Evolutionary conservation across 2,888 invertebrate genomes (phyloP).

Genomic region (Ferrisia virgata): DNA sequence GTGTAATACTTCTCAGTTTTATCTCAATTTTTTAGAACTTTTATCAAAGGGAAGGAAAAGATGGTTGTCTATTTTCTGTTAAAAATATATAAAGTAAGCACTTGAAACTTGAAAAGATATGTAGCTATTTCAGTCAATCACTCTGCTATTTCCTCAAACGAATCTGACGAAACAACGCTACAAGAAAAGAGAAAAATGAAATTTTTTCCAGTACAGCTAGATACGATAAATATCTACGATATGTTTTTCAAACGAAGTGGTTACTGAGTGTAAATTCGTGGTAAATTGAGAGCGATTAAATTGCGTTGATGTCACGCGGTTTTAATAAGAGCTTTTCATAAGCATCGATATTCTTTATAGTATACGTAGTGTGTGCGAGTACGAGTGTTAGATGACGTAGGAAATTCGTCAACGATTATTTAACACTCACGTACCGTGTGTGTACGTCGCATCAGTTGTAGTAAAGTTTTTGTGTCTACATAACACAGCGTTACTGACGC

Average conservation of each 20-base stretch:
- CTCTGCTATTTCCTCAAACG: not conserved
- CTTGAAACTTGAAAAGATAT: not conserved
- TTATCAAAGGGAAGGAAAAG: too few species aligned
- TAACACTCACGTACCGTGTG: not conserved
- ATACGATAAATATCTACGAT: not conserved
- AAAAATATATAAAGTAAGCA: too few species aligned
- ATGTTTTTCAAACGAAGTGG: not conserved
- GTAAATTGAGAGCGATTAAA: slow-evolving; percentile 9
- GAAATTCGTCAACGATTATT: not conserved
- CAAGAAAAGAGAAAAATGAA: not conserved
- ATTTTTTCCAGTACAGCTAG: not conserved
- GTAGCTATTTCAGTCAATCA: not conserved
- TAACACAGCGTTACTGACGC: not conserved
- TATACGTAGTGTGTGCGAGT: too few species aligned
- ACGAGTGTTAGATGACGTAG: not conserved
- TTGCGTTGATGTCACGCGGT: not conserved
- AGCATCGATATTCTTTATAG: not conserved
- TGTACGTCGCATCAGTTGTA: too few species aligned
- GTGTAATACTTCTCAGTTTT: too few species aligned
- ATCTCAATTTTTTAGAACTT: too few species aligned
- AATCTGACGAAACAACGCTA: not conserved
- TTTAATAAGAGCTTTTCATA: not conserved
- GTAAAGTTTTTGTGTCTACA: not conserved
- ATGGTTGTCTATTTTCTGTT: too few species aligned
- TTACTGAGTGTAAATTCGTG: not conserved